phyloP scores from a whole-genome alignment of 1,140 invertebrate genomes.

The Drosophila kepulauana region DNA sequence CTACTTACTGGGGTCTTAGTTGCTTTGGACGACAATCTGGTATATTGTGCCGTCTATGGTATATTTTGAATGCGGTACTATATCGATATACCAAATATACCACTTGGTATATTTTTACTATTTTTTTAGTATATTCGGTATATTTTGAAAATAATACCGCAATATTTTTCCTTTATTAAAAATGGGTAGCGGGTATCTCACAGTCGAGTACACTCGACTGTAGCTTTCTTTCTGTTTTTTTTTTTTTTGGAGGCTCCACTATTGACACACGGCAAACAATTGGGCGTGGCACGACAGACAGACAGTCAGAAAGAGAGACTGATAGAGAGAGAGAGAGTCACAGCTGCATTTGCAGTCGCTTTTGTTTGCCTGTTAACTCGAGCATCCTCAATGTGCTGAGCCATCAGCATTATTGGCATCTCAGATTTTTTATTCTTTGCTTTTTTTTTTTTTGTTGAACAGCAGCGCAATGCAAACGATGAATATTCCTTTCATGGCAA shows the following conservation, averaged over 20 bases:
- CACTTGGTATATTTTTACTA: too few relatives aligned
- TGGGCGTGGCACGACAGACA: slow-evolving; percentile 2
- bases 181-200: too few relatives aligned
- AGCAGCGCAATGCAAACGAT: slow-evolving; percentile 4
- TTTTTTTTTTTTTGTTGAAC: not conserved
- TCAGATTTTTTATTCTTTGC: slow-evolving; percentile 4
- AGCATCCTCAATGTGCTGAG: slow-evolving; percentile 26
- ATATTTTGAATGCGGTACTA: too few relatives aligned
- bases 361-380: slow-evolving; percentile 45
- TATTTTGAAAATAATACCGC: too few relatives aligned
- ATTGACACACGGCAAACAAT: slow-evolving; percentile 37
- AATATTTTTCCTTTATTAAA: too few relatives aligned
- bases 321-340: not conserved
- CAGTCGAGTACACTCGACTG: too few relatives aligned
- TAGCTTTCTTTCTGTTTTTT: too few relatives aligned
- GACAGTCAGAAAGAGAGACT: not conserved
- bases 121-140: too few relatives aligned
- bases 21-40: too few relatives aligned
- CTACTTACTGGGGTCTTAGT: too few relatives aligned
- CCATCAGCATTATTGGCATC: slow-evolving; percentile 22
- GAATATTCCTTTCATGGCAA: not conserved
- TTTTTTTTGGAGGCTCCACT: slow-evolving; percentile 14
- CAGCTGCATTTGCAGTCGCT: slow-evolving; percentile 35
- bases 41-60: too few relatives aligned
- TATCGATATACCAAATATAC: too few relatives aligned